Base-by-base conservation (phyloP, 1,140 invertebrate genomes). In the Procambarus virginalis region DNA sequence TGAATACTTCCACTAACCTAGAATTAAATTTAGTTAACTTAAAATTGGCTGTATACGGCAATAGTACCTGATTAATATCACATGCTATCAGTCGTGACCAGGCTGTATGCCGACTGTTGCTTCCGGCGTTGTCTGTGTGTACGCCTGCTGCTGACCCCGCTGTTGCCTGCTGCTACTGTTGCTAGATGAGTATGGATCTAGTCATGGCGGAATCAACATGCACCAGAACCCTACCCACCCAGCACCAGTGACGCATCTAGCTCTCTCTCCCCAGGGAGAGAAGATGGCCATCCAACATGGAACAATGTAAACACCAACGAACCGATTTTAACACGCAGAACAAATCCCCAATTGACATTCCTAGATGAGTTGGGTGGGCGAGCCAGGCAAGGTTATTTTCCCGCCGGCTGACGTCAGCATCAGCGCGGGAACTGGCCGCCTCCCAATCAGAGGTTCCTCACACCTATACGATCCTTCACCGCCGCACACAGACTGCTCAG, bases 101-200 rank as follows among this genome's bases (percentile, higher is more conserved):
- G 6, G 55, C 55, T 58, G 55, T 12, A 9, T 58, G 55, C 12
- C 55, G 1, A 58, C 55, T 12, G 55, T 12, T 58, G 55, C 55
- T 34, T 34, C 34, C 34, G 12, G 51, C 51, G 4, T 55, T 8
- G 4, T 55, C 2, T 9, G 34, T 17, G 73, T 76, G 14, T 34
- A 49, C 14, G 22, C n/a, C 20, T 64, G 22, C 49, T 64, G 17
- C n/a, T 34, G 22, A 34, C 34, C 34, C 45, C 22, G 64, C 68
- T 22, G 10, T 2, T 68, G 82, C 34, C 46, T 17, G 4, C 3
- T 34, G 22, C 75, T 49, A 45, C 60, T 81, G 76, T 87, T 80
- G 45, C 73, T 96, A 96, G 96, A 96, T 96, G 96, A 97, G 96
- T 97, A 96, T 96, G 96, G 96, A 96, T 97, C 96, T 97, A 97